Conservation (phyloP, 2,113 vertebrate species). For the Electrona antarctica region DNA sequence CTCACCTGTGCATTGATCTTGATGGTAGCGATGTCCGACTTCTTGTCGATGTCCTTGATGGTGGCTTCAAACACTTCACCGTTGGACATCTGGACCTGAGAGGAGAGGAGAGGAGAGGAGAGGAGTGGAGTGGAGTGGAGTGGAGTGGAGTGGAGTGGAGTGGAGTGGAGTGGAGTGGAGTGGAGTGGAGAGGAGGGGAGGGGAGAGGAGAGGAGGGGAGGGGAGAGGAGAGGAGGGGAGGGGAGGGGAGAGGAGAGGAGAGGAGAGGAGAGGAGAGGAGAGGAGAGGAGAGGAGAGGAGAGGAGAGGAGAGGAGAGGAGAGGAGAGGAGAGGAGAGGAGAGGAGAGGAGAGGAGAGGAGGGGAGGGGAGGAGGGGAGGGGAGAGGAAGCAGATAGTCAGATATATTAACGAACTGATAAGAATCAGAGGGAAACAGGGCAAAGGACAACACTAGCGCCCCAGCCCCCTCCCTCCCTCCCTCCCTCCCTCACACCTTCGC, state of each 20-base stretch:
- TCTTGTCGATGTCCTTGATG: constrained; percentile 93
- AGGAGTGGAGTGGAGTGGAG: neutral
- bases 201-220: constrained; percentile 11
- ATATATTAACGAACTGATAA: neutral
- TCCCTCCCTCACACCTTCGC: neutral
- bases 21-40: constrained; percentile 94
- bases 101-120: neutral
- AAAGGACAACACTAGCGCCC: neutral
- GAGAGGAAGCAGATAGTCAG: constrained; percentile 39
- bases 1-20: constrained; percentile 88
- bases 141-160: neutral
- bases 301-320: neutral
- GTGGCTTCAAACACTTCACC: constrained; percentile 88
- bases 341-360: neutral
- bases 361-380: constrained; percentile 3
- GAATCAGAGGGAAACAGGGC: neutral
- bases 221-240: constrained; percentile 21
- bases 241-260: constrained; percentile 14
- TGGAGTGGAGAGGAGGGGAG: constrained; percentile 22
- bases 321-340: neutral
- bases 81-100: constrained; percentile 85
- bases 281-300: neutral
- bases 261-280: neutral
- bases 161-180: constrained; percentile 2
- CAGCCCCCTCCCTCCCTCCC: constrained; percentile 14